Base-by-base conservation (phyloP, 92 coral and sea anemone genomes). In the Scolanthus callimorphus region DNA sequence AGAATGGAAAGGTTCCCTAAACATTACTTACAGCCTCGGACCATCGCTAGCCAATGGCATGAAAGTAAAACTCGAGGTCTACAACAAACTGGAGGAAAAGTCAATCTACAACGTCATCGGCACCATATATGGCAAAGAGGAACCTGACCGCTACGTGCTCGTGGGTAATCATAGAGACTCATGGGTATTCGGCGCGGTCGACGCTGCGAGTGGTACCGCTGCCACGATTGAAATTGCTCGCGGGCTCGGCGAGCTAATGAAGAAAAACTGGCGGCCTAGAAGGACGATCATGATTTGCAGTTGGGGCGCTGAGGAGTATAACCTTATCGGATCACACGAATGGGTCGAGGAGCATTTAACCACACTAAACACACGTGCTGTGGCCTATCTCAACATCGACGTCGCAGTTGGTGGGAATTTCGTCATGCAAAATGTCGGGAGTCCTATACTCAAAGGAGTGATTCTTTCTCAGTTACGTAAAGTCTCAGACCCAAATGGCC, bases 251-350 rank as follows among this genome's bases (percentile, higher is more conserved):
- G 57, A 72, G 57, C 60, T 89, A 30, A 56, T 76, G 63, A 67
- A 76, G 21, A 29, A 79, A 43, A 87, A 81, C 17, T 92, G 98
- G 98, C 92, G 91, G 13, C 98, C 98, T 13, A 78, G 98, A 13
- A 80, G 98, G 58, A 88, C 98, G 17, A 77, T 92, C 39, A 84
- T 65, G 58, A 62, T 91, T 37, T 91, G 97, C 50, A 87, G 96
- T 78, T 91, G 97, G 97, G 97, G 91, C 19, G 97, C 77, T 2
- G 98, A 92, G 51, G 98, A 92, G 51, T 67, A 70, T 52, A 68
- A 70, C 28, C 57, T 92, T 37, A 88, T 92, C 24, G 98, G 98
- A 12, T 92, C 98, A 21, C 71, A 67, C 50, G 98, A 92, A 51
- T 92, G 90, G 95, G 98, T 92, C 21, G 95, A 86, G 43, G 72